These are phyloP conservation scores for Ceratitis capitata DNA, from an alignment of 1,140 invertebrate genomes.

Conservation along the genomic window DNA sequence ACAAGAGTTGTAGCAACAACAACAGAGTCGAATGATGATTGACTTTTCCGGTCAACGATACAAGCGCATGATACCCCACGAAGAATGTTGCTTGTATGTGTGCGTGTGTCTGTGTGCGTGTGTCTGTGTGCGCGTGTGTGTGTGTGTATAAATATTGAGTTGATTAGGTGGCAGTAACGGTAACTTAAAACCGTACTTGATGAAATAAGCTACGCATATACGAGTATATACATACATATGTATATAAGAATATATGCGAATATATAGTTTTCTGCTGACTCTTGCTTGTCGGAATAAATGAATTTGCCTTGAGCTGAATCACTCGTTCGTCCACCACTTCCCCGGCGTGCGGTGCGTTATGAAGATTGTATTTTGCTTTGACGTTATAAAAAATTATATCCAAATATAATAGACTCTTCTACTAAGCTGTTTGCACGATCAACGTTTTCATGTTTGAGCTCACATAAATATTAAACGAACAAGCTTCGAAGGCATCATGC, in stretches of 20 bases:
- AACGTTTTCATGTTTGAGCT: too few relatives aligned
- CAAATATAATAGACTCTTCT: too few relatives aligned
- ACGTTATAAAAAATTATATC: too few relatives aligned
- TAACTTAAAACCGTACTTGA: background rate
- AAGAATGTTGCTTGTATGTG: too few relatives aligned
- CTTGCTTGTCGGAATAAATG: background rate
- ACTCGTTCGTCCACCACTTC: background rate
- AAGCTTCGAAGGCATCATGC: too few relatives aligned
- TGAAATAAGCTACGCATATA: background rate
- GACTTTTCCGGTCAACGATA: slow-evolving; percentile 26
- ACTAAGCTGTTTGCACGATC: too few relatives aligned
- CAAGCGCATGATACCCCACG: background rate
- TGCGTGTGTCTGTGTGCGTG: too few relatives aligned
- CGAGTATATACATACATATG: background rate
- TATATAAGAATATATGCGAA: background rate
- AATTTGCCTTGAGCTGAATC: background rate
- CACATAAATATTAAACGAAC: too few relatives aligned
- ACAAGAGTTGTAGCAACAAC: background rate
- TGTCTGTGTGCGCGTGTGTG: too few relatives aligned
- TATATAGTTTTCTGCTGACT: too few relatives aligned
- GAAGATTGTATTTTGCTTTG: too few relatives aligned
- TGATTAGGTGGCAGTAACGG: background rate
- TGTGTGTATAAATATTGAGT: too few relatives aligned
- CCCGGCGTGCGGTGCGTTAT: background rate
- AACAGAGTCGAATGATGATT: slow-evolving; percentile 7